A percentile compares a stretch with the other conserved stretches of the same genome.
These are phyloP conservation scores for Harpagoxenus sublaevis DNA, from an alignment of 2,888 invertebrate genomes.

Conservation along the genomic window DNA sequence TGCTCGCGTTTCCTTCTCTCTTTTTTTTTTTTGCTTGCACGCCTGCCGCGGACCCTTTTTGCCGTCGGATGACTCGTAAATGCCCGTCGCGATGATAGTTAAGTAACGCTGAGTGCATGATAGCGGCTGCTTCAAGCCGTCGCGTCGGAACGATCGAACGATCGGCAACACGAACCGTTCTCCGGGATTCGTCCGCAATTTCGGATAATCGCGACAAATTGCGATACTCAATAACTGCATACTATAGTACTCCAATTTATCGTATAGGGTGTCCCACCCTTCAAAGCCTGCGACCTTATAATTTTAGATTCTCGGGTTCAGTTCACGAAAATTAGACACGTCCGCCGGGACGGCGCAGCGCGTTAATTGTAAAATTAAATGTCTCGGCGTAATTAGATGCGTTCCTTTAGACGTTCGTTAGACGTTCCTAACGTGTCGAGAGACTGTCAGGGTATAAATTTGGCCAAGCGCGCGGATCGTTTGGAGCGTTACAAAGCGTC, in stretches of 20 bases:
- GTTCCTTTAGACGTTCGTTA: not conserved
- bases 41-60: slow-evolving; percentile 23
- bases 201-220: slow-evolving; percentile 1
- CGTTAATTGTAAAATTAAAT: slow-evolving; percentile 7
- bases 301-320: not conserved
- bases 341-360: not conserved
- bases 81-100: not conserved
- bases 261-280: not conserved
- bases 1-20: slow-evolving; percentile 10
- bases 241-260: not conserved
- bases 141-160: not conserved
- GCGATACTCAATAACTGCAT: not conserved
- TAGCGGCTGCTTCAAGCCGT: not conserved
- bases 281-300: not conserved
- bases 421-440: not conserved
- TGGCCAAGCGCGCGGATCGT: not conserved
- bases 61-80: slow-evolving; percentile 3
- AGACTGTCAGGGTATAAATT: not conserved
- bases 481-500: not conserved
- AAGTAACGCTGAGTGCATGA: slow-evolving; percentile 5
- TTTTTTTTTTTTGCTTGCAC: not conserved
- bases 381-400: not conserved
- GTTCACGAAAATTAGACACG: not conserved
- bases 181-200: slow-evolving; percentile 1
- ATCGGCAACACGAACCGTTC: not conserved